phyloP scores from a whole-genome alignment of 2,797 vertebrate genomes.

The Sebastes taczanowskii region DNA sequence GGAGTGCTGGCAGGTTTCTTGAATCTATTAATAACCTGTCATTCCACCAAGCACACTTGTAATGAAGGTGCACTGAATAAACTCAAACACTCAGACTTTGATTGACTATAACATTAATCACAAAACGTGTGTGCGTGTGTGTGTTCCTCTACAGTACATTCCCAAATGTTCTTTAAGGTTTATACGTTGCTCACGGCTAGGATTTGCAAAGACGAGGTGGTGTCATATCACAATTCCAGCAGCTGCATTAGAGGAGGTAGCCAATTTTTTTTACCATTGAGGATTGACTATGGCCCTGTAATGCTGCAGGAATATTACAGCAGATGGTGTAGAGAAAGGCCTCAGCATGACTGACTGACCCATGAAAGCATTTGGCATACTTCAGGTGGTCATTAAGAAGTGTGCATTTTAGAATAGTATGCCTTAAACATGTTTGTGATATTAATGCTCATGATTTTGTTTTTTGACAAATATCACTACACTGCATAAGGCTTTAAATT shows the following conservation, averaged over 20 bases:
- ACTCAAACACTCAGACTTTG: slow-evolving; percentile 12
- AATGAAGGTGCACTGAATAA: slow-evolving; percentile 34
- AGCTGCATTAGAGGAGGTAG: slow-evolving; percentile 25
- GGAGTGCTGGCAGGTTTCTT: slow-evolving; percentile 55
- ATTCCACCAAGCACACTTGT: slow-evolving; percentile 44
- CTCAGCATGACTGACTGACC: slow-evolving; percentile 28
- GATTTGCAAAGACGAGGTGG: background rate
- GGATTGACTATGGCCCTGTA: slow-evolving; percentile 7
- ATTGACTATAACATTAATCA: slow-evolving; percentile 20
- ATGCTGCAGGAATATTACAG: slow-evolving; percentile 21
- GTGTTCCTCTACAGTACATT: background rate
- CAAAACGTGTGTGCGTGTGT: background rate
- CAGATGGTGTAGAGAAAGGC: slow-evolving; percentile 42
- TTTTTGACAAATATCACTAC: background rate
- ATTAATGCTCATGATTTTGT: background rate
- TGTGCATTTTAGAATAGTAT: background rate
- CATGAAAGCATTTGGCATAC: slow-evolving; percentile 6
- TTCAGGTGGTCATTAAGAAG: slow-evolving; percentile 3
- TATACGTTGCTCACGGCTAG: slow-evolving; percentile 10
- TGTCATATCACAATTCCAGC: slow-evolving; percentile 31
- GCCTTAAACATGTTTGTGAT: background rate
- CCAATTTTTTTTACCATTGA: slow-evolving; percentile 15
- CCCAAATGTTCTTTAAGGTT: slow-evolving; percentile 11
- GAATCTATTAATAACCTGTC: slow-evolving; percentile 69
- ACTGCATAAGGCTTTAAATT: background rate